Base-by-base conservation (phyloP, 1,140 invertebrate genomes). In the Hyles euphorbiae region DNA sequence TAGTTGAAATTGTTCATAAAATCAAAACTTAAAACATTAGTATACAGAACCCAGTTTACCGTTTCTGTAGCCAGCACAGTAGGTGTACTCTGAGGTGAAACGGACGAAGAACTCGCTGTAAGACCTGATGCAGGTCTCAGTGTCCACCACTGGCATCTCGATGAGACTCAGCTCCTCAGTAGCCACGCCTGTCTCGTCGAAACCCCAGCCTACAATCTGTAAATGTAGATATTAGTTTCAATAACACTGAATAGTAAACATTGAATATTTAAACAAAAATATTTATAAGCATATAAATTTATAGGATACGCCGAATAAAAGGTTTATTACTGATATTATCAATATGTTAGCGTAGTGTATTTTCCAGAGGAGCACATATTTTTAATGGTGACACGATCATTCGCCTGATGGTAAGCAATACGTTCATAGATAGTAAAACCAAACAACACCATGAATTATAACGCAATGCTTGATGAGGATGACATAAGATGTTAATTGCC, bases 181-280 rank as follows among this genome's bases (percentile, higher is more conserved):
- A 12, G 90, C 90, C 7, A 89, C 70, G 3, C 89, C 89, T 0
- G 79, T 76, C 59, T 91, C 90, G 62, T 92, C 90, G 50, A 88
- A 90, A 33, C 92, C 92, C 93, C 93, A 94, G 0, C 93, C 93
- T 2, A 93, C 91, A 1, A 93, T 93, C 93, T 87, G 45, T 40
- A 5, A n/a, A 56, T 47, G 34, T 33, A 56, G 3, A 3, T 8
- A 22, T 8, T 11, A 48, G 22, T 46, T 46, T 46, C 11, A 50
- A 12, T 50, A 50, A 11, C 22, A 32, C 3, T 22, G n/a, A 22
- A 22, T 32, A 22, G 6, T 11, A 50, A 50, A 12, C 8, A 50
- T 12, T 12, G 11, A 4, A 6, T 33, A 22, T 32, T 12, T 3
- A 11, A 46, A 5, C 44, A n/a, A n/a, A n/a, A n/a, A n/a, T n/a